Conservation (phyloP, 2,888 invertebrate species). For the Camponotus fellah region DNA sequence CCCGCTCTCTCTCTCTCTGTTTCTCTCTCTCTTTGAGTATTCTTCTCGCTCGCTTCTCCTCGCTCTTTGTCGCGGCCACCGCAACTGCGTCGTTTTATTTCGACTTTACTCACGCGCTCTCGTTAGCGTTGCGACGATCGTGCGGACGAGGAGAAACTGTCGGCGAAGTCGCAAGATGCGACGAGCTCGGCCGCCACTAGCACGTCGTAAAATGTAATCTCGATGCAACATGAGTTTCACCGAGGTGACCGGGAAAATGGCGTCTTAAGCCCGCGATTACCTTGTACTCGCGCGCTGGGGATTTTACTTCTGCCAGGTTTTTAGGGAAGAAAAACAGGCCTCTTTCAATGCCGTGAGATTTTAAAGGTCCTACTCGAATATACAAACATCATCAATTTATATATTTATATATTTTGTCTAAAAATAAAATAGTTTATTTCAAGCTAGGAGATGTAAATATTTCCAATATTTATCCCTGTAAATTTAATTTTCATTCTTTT, state of each 20-base stretch:
- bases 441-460: background rate
- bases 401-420: background rate
- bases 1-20: slow-evolving; percentile 29
- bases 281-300: background rate
- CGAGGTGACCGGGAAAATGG: slow-evolving; percentile 41
- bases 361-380: background rate
- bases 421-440: background rate
- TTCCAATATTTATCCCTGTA: background rate
- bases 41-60: slow-evolving; percentile 19
- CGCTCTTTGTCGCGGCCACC: slow-evolving; percentile 37
- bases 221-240: slow-evolving; percentile 46
- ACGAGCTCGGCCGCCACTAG: slow-evolving; percentile 10
- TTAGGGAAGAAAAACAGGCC: background rate
- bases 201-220: slow-evolving; percentile 46
- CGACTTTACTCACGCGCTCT: slow-evolving; percentile 49
- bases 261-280: slow-evolving; percentile 12
- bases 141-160: slow-evolving; percentile 47
- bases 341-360: background rate
- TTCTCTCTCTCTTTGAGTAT: background rate
- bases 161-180: slow-evolving; percentile 10
- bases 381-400: background rate
- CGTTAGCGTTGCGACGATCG: slow-evolving; percentile 52
- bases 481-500: background rate
- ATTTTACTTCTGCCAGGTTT: background rate
- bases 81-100: slow-evolving; percentile 47